Evolutionary conservation across 1,140 invertebrate genomes (phyloP).

Genomic region (Antheraea pernyi): DNA sequence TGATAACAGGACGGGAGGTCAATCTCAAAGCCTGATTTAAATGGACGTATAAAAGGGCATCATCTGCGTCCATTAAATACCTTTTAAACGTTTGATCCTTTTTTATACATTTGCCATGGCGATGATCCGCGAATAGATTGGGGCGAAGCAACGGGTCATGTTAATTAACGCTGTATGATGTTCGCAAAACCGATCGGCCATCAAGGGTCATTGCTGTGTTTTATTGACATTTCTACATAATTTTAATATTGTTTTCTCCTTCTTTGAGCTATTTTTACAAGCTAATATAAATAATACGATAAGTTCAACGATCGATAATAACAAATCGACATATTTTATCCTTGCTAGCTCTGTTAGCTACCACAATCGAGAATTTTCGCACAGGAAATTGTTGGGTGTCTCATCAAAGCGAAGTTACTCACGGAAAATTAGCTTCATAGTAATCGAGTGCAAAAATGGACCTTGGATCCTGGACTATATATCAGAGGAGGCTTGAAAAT

Average conservation of each 20-base stretch:
- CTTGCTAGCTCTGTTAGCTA: too few species aligned
- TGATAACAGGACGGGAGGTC: conserved; percentile 48
- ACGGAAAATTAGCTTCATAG: too few species aligned
- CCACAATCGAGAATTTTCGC: too few species aligned
- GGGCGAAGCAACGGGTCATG: conserved; percentile 33
- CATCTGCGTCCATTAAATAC: conserved; percentile 76
- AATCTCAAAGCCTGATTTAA: conserved; percentile 73
- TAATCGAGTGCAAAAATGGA: too few species aligned
- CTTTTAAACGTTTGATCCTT: conserved; percentile 78
- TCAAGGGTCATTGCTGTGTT: not conserved
- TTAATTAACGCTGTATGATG: conserved; percentile 58
- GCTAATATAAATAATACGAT: not conserved
- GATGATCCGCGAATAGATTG: conserved; percentile 64
- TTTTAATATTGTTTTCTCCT: not conserved
- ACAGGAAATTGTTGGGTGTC: too few species aligned
- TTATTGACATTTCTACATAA: conserved; percentile 14
- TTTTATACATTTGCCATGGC: conserved; percentile 69
- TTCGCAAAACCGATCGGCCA: not conserved
- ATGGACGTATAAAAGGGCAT: conserved; percentile 72
- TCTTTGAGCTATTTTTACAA: not conserved
- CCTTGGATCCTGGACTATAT: too few species aligned
- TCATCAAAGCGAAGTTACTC: too few species aligned
- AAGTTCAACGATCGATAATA: not conserved
- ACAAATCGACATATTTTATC: too few species aligned
- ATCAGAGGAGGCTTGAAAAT: too few species aligned